Evolutionary conservation across 2,888 invertebrate genomes (phyloP).

Genomic region (Cybosia mesomella): DNA sequence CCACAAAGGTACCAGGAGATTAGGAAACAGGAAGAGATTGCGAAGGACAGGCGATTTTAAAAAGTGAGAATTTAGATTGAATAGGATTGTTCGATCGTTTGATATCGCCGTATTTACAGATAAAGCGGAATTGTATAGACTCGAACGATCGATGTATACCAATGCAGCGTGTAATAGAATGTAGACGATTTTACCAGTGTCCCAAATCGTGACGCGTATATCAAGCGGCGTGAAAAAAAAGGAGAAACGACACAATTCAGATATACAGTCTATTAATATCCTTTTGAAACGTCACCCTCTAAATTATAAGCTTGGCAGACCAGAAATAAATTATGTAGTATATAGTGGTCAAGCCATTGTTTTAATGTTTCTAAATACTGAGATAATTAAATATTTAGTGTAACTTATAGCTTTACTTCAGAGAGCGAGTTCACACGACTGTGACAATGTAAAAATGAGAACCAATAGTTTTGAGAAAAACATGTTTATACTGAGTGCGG

Average conservation of each 20-base stretch:
- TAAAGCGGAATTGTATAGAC: constrained; percentile 40
- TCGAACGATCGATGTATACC: constrained; percentile 51
- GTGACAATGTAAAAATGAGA: constrained; percentile 47
- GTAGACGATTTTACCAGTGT: constrained; percentile 84
- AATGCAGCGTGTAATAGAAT: constrained; percentile 72
- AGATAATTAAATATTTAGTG: background rate
- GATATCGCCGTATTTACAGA: constrained; percentile 38
- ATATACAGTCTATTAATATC: constrained; percentile 72
- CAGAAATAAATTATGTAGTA: too few relatives aligned
- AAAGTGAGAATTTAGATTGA: constrained; percentile 33
- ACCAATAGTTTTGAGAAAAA: constrained; percentile 48
- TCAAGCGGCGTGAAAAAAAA: constrained; percentile 86
- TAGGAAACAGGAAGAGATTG: constrained; percentile 25
- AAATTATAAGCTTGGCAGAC: constrained; percentile 35
- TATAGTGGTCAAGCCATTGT: constrained; percentile 13
- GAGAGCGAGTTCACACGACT: constrained; percentile 60
- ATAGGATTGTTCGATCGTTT: constrained; percentile 40
- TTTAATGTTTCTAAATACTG: constrained; percentile 11
- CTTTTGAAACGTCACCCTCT: constrained; percentile 63
- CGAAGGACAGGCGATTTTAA: constrained; percentile 10
- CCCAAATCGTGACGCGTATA: constrained; percentile 83
- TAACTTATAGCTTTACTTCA: constrained; percentile 39
- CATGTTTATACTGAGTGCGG: constrained; percentile 61
- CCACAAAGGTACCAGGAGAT: constrained; percentile 26
- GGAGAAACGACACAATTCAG: constrained; percentile 85